Evolutionary conservation across 1,140 invertebrate species (phyloP).

Genomic region (Magallana gigas): DNA sequence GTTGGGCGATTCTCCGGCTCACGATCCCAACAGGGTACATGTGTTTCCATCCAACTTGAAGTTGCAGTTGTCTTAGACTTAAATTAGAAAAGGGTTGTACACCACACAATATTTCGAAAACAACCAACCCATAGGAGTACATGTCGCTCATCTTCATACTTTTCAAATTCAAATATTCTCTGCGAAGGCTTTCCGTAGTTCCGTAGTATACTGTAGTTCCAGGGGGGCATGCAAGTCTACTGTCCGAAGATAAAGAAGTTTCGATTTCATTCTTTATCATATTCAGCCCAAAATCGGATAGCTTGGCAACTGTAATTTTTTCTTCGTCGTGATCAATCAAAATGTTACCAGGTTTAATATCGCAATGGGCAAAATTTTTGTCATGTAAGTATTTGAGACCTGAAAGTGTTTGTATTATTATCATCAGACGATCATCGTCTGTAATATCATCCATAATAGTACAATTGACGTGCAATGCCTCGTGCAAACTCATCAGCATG

Average conservation of each 20-base stretch:
- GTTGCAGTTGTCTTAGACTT: slow-evolving; percentile 48
- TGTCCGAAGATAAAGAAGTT: slow-evolving; percentile 29
- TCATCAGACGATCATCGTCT: slow-evolving; percentile 46
- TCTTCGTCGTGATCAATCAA: slow-evolving; percentile 34
- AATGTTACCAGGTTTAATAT: slow-evolving; percentile 55
- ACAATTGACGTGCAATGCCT: slow-evolving; percentile 56
- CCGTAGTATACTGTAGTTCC: slow-evolving; percentile 62
- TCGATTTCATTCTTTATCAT: slow-evolving; percentile 58
- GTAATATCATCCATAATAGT: slow-evolving; percentile 19
- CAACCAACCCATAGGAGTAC: slow-evolving; percentile 53
- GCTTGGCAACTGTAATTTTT: slow-evolving; percentile 48
- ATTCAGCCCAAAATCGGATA: slow-evolving; percentile 64
- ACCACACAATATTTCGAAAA: slow-evolving; percentile 57
- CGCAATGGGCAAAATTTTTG: slow-evolving; percentile 54
- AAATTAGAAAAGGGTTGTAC: slow-evolving; percentile 59
- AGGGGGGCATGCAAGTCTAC: slow-evolving; percentile 40
- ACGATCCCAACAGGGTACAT: slow-evolving; percentile 53
- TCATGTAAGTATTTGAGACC: slow-evolving; percentile 53
- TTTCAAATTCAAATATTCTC: slow-evolving; percentile 46
- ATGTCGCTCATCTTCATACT: slow-evolving; percentile 59
- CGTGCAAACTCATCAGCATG: slow-evolving; percentile 62
- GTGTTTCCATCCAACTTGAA: slow-evolving; percentile 50
- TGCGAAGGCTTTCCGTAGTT: slow-evolving; percentile 61
- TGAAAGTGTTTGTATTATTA: slow-evolving; percentile 45
- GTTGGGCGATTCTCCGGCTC: slow-evolving; percentile 45